Percentiles rank a stretch among this genome's conserved stretches.
Evolutionary conservation across 2,113 vertebrate genomes (phyloP).

Genomic region (Nibea coibor): DNA sequence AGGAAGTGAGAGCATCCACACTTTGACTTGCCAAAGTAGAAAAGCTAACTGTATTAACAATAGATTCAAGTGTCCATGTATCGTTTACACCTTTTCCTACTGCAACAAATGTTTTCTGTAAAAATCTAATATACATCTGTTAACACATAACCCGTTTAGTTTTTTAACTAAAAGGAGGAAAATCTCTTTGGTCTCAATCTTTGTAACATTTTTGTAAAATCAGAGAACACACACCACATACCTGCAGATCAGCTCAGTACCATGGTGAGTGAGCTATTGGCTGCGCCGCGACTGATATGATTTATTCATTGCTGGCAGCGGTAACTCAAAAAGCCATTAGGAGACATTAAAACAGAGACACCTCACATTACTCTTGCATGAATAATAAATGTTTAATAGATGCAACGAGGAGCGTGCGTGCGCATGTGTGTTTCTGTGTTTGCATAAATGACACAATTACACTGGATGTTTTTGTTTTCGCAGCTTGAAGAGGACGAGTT

Average conservation of each 20-base stretch:
- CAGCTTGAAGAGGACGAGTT: not conserved
- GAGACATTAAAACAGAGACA: constrained; percentile 80
- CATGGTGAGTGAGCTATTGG: constrained; percentile 48
- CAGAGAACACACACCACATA: constrained; percentile 14
- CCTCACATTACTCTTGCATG: constrained; percentile 78
- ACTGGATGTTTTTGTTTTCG: not conserved
- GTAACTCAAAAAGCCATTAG: constrained; percentile 82
- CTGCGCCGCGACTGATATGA: constrained; percentile 69
- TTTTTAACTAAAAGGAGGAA: too few species aligned
- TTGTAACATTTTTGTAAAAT: too few species aligned
- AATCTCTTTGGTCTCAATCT: too few species aligned
- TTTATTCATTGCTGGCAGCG: constrained; percentile 77
- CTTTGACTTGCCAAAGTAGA: not conserved
- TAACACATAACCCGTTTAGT: too few species aligned
- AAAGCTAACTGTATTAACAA: too few species aligned
- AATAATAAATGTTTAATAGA: constrained; percentile 78
- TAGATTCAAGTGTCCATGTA: not conserved
- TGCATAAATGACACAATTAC: constrained; percentile 13
- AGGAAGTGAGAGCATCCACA: not conserved
- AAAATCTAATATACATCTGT: not conserved
- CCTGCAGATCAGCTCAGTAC: constrained; percentile 49
- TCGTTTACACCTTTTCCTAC: not conserved
- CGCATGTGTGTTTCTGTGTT: constrained; percentile 19
- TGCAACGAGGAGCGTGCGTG: constrained; percentile 36
- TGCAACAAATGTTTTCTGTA: not conserved